Base-by-base conservation (phyloP, 2,797 vertebrate genomes). In the Fistularia tabacaria region DNA sequence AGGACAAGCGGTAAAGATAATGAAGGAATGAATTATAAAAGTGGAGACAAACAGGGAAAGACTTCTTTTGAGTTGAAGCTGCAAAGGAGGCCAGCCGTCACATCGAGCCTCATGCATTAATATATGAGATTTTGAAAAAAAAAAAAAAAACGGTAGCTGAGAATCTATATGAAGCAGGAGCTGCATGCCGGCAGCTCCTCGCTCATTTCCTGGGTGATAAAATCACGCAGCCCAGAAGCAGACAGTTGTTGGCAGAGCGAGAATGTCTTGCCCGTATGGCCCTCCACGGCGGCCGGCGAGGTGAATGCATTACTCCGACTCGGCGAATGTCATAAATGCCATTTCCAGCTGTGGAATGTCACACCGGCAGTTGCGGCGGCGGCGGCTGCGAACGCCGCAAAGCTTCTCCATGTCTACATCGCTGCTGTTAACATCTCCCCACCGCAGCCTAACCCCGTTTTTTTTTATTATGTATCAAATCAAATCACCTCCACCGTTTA, bases 281-380 rank as follows among this genome's bases (percentile, higher is more conserved):
- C 76, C 76, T 79, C 69, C n/a, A n/a, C n/a, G n/a, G n/a, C n/a
- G n/a, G n/a, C n/a, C n/a, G n/a, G n/a, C n/a, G n/a, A n/a, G n/a
- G 77, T 76, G 84, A 85, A 85, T 83, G 78, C 54, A 81, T 85
- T 73, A 82, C 69, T 70, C 61, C 69, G 74, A 59, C 73, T 76
- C 82, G 60, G 66, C 74, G 84, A 84, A 85, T 83, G 85, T 85
- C 85, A 78, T 66, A 77, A 79, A 74, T 76, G 76, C 74, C 83
- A 85, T 85, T 82, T 80, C 65, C 59, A 66, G 69, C 64, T 51
- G 71, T 73, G 78, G 85, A 84, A 87, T 86, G 85, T 86, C 80
- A 85, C 66, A 5, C 40, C 50, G 74, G 69, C 74, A 64, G 73
- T 65, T 52, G 73, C 76, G 77, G 54, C 75, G 73, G 73, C 76